Base-by-base conservation (phyloP, 1,140 invertebrate species). In the Charaxes varanes region DNA sequence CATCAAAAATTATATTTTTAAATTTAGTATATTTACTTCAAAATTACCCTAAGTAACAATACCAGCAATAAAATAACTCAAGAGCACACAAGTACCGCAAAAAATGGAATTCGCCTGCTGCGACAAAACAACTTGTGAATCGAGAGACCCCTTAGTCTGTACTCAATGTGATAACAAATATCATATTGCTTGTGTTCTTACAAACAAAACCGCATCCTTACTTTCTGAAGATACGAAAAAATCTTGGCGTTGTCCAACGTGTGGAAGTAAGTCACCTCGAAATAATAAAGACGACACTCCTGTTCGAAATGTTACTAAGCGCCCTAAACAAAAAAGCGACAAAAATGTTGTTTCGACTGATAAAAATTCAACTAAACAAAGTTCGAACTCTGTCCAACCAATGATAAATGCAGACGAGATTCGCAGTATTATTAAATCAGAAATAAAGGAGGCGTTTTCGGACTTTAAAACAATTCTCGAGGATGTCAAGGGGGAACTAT, bases 1-100 rank as follows among this genome's bases (percentile, higher is more conserved):
- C n/a, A n/a, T n/a, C n/a, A n/a, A n/a, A n/a, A n/a, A 30, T 13
- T 31, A 31, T 31, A 31, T 31, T 31, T 31, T 31, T 31, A 31
- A 31, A 17, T 31, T 31, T 17, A 31, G 16, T 31, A 31, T 31
- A n/a, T 31, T 31, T 31, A 31, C 8, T 15, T 1, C 28, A 15
- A 31, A 31, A 31, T 31, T 31, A 31, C 13, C n/a, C n/a, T n/a
- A n/a, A n/a, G n/a, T n/a, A n/a, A n/a, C n/a, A n/a, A n/a, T n/a
- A n/a, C n/a, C n/a, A n/a, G n/a, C n/a, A n/a, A n/a, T n/a, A n/a
- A n/a, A n/a, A n/a, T 31, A 31, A 31, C 14, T 31, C 12, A 15
- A 15, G 8, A 31, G 28, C n/a, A n/a, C n/a, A 31, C 16, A 31
- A 26, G 13, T 26, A 26, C 13, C 10, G 24, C 24, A n/a, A n/a